Base-by-base conservation (phyloP, 2,888 invertebrate genomes). In the Micropterix aruncella region DNA sequence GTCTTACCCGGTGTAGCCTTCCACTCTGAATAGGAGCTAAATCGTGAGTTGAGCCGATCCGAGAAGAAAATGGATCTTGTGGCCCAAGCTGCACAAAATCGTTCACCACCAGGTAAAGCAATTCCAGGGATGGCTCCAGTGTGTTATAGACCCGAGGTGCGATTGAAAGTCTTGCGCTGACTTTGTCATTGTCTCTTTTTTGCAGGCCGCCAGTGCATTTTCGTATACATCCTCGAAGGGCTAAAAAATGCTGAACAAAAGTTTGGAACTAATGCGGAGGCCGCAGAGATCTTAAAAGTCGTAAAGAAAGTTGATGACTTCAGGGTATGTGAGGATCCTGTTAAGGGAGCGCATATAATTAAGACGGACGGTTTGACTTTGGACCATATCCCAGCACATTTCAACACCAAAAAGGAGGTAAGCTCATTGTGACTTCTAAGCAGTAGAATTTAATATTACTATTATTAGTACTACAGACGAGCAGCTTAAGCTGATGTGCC, bases 361-460 rank as follows among this genome's bases (percentile, higher is more conserved):
- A 59, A 64, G 44, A 60, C 63, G 37, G 59, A 77, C 49, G 62
- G 72, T 41, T 74, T 82, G 41, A 74, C 73, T 5, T 61, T 83
- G 37, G 77, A 80, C 52, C 81, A 83, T 58, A 70, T 86, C n/a
- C 81, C 83, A 44, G 75, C 79, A 3, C 71, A 73, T 54, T 61
- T 82, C 47, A 62, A 82, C 39, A 82, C 79, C 52, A 71, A 75
- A 39, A 70, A 71, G 56, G 70, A 73, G 56, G 80, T 83, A 61
- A 60, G 69, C 56, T 40, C 19, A 12, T n/a, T n/a, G n/a, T n/a
- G n/a, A n/a, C n/a, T n/a, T n/a, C n/a, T n/a, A n/a, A n/a, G n/a
- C n/a, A n/a, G n/a, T 27, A 27, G 27, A 27, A n/a, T 27, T 7
- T 27, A 27, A 27, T 27, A 27, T 7, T 27, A 27, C 27, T 27